Evolutionary conservation across 2,888 invertebrate genomes (phyloP), one percentile per base, ranked within the genome.

Genomic region (Oxyscelio sp.): DNA sequence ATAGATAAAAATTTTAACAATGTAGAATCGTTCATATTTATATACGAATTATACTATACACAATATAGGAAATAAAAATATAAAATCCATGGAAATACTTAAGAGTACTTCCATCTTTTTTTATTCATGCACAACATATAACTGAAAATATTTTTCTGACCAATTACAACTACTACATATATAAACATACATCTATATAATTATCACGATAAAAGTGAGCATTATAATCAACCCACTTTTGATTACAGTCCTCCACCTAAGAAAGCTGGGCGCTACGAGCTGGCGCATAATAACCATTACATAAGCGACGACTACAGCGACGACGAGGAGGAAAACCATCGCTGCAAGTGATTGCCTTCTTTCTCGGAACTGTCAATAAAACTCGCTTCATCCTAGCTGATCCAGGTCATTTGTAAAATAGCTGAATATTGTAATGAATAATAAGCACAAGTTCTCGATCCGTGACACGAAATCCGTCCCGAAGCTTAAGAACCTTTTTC

Each of bases 201-300:
- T n/a, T n/a, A n/a, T n/a, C n/a, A n/a, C n/a, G n/a, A n/a, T n/a
- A n/a, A n/a, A n/a, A n/a, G n/a, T n/a, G n/a, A n/a, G n/a, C n/a
- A n/a, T n/a, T n/a, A n/a, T n/a, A n/a, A n/a, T n/a, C n/a, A n/a
- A n/a, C n/a, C n/a, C n/a, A n/a, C n/a, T n/a, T n/a, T n/a, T n/a
- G n/a, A n/a, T 90, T 93, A 38, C 92, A 95, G 95, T 91, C 95
- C 95, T 68, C 95, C 95, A 71, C 95, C 95, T 58, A 93, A 93
- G 73, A 95, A 95, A 90, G 92, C 94, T 70, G 94, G 94, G 8
- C 94, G 95, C 31, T 95, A 91, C 85, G 95, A 94, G 81, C 91
- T 92, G 82, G 85, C 92, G 61, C 89, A 87, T 73, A 89, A 78
- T 80, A 92, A 90, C 88, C 92, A 92, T 68, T 94, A 93, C 87